phyloP scores from a whole-genome alignment of 2,797 vertebrate genomes.

The Psittacula echo region DNA sequence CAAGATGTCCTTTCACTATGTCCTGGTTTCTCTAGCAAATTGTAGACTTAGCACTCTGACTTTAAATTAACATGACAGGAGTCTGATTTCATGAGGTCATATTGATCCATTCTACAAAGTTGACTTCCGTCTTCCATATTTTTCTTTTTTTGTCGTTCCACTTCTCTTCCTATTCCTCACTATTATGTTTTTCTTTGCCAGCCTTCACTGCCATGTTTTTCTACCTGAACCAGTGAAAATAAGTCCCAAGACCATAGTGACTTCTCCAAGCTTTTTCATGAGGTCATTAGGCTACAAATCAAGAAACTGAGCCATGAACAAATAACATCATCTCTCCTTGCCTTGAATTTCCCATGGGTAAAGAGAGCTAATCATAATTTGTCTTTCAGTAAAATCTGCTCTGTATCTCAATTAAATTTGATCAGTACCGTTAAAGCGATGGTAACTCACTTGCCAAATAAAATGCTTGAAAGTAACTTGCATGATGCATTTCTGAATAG shows the following conservation, averaged over 20 bases:
- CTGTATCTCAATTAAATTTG: neutral
- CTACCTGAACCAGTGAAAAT: neutral
- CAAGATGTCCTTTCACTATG: neutral
- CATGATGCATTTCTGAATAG: neutral
- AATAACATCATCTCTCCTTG: neutral
- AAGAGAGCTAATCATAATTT: neutral
- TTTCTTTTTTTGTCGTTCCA: neutral
- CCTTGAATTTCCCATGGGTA: neutral
- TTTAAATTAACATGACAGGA: neutral
- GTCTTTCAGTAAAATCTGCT: neutral
- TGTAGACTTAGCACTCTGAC: neutral
- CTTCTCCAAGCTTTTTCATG: neutral
- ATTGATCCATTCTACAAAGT: neutral
- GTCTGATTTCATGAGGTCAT: neutral
- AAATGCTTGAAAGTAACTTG: neutral
- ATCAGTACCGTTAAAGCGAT: neutral
- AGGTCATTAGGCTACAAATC: neutral
- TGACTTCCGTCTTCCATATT: neutral
- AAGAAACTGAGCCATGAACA: neutral
- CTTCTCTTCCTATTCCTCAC: neutral
- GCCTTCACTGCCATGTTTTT: neutral
- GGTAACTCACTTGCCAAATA: neutral
- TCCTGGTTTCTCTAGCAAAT: neutral
- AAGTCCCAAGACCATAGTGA: neutral
- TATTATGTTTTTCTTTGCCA: neutral